These are phyloP conservation scores for Bujurquina vittata DNA, from an alignment of 2,113 vertebrate species.

Conservation along the genomic window DNA sequence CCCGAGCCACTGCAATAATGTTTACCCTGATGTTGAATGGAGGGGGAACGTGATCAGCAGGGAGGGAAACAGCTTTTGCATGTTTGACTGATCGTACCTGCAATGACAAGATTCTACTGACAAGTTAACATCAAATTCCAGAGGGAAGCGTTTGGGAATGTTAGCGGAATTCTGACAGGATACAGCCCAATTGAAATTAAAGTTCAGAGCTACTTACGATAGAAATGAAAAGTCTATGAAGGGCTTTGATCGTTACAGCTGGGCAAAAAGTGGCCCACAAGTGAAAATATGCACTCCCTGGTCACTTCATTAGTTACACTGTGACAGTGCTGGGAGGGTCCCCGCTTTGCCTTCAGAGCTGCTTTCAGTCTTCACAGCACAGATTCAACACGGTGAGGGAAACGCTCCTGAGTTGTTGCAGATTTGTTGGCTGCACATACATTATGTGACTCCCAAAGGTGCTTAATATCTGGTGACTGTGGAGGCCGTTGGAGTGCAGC, in stretches of 20 bases:
- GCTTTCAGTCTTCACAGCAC: neutral
- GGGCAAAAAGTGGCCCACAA: neutral
- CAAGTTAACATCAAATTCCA: neutral
- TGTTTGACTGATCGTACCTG: accelerated
- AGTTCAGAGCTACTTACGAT: no score
- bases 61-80: neutral
- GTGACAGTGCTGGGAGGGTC: neutral
- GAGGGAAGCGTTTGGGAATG: neutral
- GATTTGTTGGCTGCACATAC: neutral
- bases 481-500: no score
- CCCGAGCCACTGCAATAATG: no score
- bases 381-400: neutral
- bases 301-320: neutral
- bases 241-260: accelerated
- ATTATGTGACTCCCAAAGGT: neutral
- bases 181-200: no score
- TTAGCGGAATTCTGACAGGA: neutral
- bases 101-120: neutral
- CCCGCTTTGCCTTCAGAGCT: neutral
- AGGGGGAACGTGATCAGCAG: neutral
- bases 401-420: neutral
- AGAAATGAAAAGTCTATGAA: no score
- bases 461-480: no score
- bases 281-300: neutral
- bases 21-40: neutral